phyloP scores from a whole-genome alignment of 2,797 vertebrate species.

The Varecia variegata region DNA sequence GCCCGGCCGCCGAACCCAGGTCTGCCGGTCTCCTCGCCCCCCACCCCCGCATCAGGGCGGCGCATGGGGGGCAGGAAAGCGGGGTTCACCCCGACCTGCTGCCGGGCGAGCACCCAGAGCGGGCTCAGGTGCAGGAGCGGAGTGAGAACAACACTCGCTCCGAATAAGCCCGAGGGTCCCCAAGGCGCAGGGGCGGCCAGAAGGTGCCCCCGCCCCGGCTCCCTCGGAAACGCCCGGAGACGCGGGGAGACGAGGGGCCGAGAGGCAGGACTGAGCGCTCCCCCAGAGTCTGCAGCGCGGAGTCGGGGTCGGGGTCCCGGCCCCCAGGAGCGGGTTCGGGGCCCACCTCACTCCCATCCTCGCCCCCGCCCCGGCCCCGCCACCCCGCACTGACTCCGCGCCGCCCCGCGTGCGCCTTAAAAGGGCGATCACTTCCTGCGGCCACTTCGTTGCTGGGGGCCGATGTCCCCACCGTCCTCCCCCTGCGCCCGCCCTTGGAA shows the following conservation, averaged over 20 bases:
- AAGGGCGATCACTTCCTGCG: not conserved
- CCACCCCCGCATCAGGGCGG: too few relatives aligned
- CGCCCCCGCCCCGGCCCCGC: too few relatives aligned
- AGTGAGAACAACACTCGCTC: not conserved
- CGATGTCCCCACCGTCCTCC: accelerated
- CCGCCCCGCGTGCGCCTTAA: not conserved
- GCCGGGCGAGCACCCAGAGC: not conserved
- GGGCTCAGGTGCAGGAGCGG: not conserved
- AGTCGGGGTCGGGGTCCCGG: not conserved
- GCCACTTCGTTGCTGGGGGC: not conserved
- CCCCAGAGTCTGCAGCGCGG: too few relatives aligned
- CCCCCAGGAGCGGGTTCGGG: not conserved
- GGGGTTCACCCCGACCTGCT: too few relatives aligned
- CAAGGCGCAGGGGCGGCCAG: not conserved
- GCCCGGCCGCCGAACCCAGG: not conserved
- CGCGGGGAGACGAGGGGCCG: too few relatives aligned
- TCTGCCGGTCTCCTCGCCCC: not conserved
- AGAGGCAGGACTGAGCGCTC: not conserved
- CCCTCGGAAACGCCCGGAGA: not conserved
- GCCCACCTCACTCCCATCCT: not conserved
- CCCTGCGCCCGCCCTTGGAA: not conserved
- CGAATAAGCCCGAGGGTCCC: not conserved
- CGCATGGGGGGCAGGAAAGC: too few relatives aligned
- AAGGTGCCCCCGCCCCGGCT: not conserved
- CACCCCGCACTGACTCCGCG: not conserved